Evolutionary conservation across 2,888 invertebrate species (phyloP), one percentile per base, ranked within the genome.

Genomic region (Hypena proboscidalis): DNA sequence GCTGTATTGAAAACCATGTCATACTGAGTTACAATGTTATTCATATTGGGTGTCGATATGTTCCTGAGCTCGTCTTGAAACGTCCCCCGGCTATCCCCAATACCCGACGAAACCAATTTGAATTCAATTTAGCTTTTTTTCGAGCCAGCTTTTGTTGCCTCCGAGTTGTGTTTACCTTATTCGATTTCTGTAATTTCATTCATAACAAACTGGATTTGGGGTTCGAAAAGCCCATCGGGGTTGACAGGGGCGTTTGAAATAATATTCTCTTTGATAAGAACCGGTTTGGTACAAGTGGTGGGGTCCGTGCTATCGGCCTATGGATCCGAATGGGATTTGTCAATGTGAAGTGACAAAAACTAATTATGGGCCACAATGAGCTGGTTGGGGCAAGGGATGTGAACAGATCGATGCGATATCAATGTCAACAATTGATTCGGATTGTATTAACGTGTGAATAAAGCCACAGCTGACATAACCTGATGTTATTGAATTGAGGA

Each of bases 141-240:
- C 81, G 81, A 79, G 74, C 86, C 83, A 86, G 86, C 90, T 89
- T 90, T 90, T 90, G 90, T 90, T 89, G 87, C 83, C 85, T 85
- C 86, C 83, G 85, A 83, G 89, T 89, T 89, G 87, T 90, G 90
- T 90, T 90, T 90, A 90, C 89, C 84, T 90, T 90, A 90, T 90
- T 90, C 90, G 90, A 90, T 90, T 90, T 90, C 89, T 89, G 88
- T 90, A 90, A 90, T 90, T 90, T 90, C 90, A 90, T 90, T 90
- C 90, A 90, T 89, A 89, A 89, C 89, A 90, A 90, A 90, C 90
- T 86, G 89, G 90, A 90, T 90, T 90, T 90, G 80, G 88, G 90
- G 87, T 85, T 83, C 80, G 75, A 80, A 85, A 84, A 85, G 85
- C 87, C 85, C 84, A 85, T 85, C 83, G 85, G 87, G 85, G 84